These are phyloP conservation scores for Nephrotoma guestfalica DNA, from an alignment of 2,888 invertebrate genomes.

Conservation along the genomic window DNA sequence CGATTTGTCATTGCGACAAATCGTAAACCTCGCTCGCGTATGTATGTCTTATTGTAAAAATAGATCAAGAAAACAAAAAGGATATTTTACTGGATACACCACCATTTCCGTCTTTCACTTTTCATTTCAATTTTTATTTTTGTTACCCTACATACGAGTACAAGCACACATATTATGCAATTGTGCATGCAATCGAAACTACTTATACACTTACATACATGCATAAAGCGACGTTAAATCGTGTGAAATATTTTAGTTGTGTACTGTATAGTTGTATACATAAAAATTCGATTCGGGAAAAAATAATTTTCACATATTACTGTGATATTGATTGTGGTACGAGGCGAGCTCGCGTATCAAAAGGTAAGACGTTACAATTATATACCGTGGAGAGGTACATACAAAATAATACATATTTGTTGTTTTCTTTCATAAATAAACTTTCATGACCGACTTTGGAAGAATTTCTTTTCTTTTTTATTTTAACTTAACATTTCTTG, in stretches of 20 bases:
- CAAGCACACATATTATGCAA: neutral
- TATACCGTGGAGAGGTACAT: neutral
- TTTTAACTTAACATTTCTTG: neutral
- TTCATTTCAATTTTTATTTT: neutral
- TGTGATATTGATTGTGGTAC: neutral
- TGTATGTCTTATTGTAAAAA: neutral
- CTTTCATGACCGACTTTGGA: neutral
- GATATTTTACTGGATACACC: neutral
- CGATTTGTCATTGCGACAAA: neutral
- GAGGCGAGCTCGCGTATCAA: neutral
- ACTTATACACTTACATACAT: neutral
- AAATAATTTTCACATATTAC: neutral
- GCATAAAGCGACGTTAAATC: neutral
- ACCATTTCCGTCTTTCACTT: neutral
- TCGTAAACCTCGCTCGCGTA: neutral
- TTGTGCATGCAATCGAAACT: neutral
- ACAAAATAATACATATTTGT: neutral
- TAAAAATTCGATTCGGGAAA: neutral
- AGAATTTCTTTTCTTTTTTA: neutral
- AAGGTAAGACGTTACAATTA: neutral
- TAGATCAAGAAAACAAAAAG: neutral
- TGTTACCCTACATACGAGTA: neutral
- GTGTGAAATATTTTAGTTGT: neutral
- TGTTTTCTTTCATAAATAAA: neutral
- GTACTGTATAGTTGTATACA: neutral